Evolutionary conservation across 2,113 vertebrate genomes (phyloP).

Genomic region (Salvator merianae): DNA sequence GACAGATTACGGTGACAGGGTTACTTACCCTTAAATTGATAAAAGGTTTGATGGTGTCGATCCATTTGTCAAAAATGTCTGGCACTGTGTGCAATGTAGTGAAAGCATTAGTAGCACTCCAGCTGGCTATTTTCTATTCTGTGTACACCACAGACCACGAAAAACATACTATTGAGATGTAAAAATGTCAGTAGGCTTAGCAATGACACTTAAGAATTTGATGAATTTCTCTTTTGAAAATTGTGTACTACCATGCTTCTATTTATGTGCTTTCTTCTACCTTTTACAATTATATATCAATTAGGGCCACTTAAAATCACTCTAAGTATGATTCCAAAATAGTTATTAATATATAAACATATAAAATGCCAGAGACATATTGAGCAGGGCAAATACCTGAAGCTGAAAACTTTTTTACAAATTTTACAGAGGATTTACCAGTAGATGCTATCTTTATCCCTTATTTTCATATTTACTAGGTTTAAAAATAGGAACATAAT

Average conservation of each 20-base stretch:
- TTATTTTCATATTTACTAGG: not conserved
- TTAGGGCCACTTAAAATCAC: constrained; percentile 10
- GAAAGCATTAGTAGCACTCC: constrained; percentile 45
- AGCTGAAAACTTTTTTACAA: not conserved
- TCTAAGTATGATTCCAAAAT: fast-evolving
- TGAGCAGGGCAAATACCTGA: not conserved
- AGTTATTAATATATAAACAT: not conserved
- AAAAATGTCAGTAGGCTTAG: constrained; percentile 23
- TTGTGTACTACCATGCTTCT: too few relatives aligned
- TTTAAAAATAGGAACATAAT: not conserved
- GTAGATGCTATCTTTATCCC: not conserved
- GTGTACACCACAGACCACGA: not conserved
- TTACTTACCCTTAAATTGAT: constrained; percentile 78
- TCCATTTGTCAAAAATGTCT: constrained; percentile 79
- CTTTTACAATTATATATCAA: not conserved
- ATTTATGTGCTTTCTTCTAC: not conserved
- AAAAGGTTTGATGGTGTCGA: constrained; percentile 76
- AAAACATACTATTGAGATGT: constrained; percentile 16
- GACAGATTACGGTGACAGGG: constrained; percentile 79
- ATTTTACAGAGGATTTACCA: not conserved
- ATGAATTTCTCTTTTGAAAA: too few relatives aligned
- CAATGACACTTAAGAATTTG: not conserved
- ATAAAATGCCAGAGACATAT: not conserved
- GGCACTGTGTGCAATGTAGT: constrained; percentile 60
- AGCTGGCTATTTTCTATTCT: constrained; percentile 42